A percentile compares a stretch with the other conserved stretches of the same genome.
Evolutionary conservation across 2,888 invertebrate species (phyloP).

Genomic region (Dryomyza anilis): DNA sequence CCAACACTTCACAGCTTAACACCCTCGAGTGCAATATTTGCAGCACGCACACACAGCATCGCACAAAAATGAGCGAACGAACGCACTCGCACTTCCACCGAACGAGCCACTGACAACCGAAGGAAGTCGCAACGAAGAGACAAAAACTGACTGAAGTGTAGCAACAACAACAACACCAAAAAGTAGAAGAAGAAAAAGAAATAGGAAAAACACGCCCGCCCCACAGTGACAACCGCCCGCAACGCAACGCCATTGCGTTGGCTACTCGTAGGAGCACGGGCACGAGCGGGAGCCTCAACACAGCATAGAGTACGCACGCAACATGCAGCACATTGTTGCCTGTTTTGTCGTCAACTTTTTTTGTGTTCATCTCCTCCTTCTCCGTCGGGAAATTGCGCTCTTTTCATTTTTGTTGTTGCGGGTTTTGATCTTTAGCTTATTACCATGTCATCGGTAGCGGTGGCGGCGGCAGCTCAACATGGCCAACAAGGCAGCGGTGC

Average conservation of each 20-base stretch:
- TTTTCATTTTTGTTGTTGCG: neutral
- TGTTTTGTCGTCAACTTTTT: no score
- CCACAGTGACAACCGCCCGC: no score
- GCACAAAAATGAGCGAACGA: neutral
- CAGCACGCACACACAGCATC: constrained; percentile 34
- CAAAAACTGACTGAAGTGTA: constrained; percentile 39
- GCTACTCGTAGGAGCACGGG: no score
- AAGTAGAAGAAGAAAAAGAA: no score
- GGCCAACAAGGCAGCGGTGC: constrained; percentile 11
- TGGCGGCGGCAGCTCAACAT: constrained; percentile 26
- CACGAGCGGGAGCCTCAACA: no score
- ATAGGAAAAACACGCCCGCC: no score
- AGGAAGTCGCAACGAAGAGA: constrained; percentile 27
- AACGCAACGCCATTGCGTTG: no score
- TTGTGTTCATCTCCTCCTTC: no score
- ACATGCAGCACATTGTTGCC: no score
- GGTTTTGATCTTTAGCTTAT: constrained; percentile 56
- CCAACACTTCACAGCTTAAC: constrained; percentile 58
- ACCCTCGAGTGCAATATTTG: constrained; percentile 56
- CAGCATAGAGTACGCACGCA: no score
- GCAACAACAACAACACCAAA: neutral
- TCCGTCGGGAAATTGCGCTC: no score
- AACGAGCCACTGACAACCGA: neutral
- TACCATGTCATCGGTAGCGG: constrained; percentile 52
- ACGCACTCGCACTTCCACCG: neutral